These are phyloP conservation scores for Nomada ferruginata DNA, from an alignment of 2,888 invertebrate genomes.

Conservation along the genomic window DNA sequence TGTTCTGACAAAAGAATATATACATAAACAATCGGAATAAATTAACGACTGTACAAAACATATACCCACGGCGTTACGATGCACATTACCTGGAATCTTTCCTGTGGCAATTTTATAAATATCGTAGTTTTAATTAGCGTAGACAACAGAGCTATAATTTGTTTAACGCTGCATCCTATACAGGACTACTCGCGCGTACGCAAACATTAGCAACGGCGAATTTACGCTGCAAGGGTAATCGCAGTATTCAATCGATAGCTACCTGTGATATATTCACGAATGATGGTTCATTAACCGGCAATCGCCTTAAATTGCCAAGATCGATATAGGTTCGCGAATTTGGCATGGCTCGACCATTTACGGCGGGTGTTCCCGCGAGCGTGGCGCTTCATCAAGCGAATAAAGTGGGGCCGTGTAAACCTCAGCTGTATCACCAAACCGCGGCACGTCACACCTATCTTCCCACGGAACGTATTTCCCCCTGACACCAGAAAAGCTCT, in stretches of 20 bases:
- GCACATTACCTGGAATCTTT: too few relatives aligned
- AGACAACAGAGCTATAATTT: not conserved
- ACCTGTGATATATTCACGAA: not conserved
- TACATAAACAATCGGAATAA: too few relatives aligned
- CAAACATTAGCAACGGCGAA: slow-evolving; percentile 1
- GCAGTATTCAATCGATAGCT: slow-evolving; percentile 9
- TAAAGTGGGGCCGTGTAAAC: slow-evolving; percentile 39
- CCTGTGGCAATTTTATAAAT: too few relatives aligned
- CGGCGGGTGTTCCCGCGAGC: slow-evolving; percentile 14
- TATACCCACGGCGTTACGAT: too few relatives aligned
- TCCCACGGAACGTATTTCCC: slow-evolving; percentile 18
- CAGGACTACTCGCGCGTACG: not conserved
- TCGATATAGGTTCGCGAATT: slow-evolving; percentile 27
- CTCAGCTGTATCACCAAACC: slow-evolving; percentile 27
- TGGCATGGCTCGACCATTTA: slow-evolving; percentile 28
- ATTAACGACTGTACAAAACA: too few relatives aligned
- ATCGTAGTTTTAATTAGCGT: not conserved
- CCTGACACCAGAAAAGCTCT: not conserved
- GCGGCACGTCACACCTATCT: slow-evolving; percentile 17
- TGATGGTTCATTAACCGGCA: slow-evolving; percentile 25
- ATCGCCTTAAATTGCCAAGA: slow-evolving; percentile 26
- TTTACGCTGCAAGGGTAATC: not conserved
- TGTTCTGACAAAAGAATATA: not conserved
- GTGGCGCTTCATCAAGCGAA: slow-evolving; percentile 37
- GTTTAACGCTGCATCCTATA: too few relatives aligned